A percentile compares a stretch with the other conserved stretches of the same genome.
These are phyloP conservation scores for Anneissia japonica DNA, from an alignment of 35 echinoderm and acorn worm genomes.

Conservation along the genomic window DNA sequence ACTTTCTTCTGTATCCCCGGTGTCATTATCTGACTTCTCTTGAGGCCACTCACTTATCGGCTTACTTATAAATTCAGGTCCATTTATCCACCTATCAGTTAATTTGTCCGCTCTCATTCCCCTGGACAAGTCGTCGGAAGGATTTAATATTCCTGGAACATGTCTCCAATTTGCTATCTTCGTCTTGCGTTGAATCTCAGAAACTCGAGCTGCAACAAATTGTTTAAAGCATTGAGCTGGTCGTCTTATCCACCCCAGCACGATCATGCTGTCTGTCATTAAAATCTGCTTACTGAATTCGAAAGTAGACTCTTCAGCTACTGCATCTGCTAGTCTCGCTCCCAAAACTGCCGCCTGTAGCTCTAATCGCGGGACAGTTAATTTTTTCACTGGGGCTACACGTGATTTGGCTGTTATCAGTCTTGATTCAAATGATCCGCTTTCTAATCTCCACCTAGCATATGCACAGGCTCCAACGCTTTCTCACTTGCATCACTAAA, in stretches of 20 bases:
- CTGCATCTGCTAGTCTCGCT: background rate
- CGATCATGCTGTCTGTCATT: background rate
- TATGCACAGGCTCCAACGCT: constrained; percentile 15
- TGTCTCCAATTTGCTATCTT: background rate
- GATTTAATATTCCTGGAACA: constrained; percentile 11
- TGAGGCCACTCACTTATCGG: background rate
- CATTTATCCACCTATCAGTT: background rate
- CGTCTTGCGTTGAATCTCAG: background rate
- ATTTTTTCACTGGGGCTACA: background rate
- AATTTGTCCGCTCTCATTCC: background rate
- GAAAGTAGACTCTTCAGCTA: background rate
- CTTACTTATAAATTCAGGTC: background rate
- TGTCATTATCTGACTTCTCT: background rate
- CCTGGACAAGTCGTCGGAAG: constrained; percentile 27
- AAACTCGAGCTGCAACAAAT: background rate
- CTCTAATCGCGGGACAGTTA: background rate
- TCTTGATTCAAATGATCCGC: background rate
- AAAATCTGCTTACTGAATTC: background rate
- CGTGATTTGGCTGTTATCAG: background rate
- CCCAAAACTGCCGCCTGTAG: background rate
- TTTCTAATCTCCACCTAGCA: background rate
- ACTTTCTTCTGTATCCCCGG: background rate
- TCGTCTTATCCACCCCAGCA: background rate
- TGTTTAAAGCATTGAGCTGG: background rate
- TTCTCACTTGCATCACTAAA: constrained; percentile 43